These are phyloP conservation scores for Myiagra hebetior DNA, from an alignment of 2,113 vertebrate species.

Conservation along the genomic window DNA sequence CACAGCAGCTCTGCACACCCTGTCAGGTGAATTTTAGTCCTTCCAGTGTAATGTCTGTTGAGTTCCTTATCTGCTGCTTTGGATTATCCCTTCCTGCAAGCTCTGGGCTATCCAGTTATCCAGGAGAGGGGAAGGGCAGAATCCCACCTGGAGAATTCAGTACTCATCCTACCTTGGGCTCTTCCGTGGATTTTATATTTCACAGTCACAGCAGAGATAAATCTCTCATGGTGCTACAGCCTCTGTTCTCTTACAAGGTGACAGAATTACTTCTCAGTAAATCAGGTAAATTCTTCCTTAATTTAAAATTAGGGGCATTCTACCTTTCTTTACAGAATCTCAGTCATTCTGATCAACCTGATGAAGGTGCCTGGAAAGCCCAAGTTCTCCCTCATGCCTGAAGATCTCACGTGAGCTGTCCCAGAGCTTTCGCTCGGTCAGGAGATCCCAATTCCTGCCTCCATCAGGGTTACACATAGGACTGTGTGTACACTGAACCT, in stretches of 20 bases:
- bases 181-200: not conserved
- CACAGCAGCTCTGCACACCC: not conserved
- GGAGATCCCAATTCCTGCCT: not conserved
- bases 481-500: not conserved
- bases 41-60: accelerated
- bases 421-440: not conserved
- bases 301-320: not conserved
- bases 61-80: not conserved
- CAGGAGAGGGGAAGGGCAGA: not conserved
- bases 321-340: not conserved
- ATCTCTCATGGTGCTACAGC: not conserved
- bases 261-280: not conserved
- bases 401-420: not conserved
- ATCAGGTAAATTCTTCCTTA: not conserved
- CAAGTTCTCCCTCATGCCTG: not conserved
- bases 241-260: not conserved
- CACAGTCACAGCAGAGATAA: no score
- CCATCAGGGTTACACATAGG: not conserved
- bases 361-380: not conserved
- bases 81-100: not conserved
- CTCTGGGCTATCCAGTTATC: not conserved
- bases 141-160: not conserved
- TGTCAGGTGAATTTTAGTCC: not conserved
- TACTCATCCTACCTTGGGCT: not conserved
- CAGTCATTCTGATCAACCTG: not conserved